Conservation (phyloP, 1,140 invertebrate genomes). For the Sitobion miscanthi region DNA sequence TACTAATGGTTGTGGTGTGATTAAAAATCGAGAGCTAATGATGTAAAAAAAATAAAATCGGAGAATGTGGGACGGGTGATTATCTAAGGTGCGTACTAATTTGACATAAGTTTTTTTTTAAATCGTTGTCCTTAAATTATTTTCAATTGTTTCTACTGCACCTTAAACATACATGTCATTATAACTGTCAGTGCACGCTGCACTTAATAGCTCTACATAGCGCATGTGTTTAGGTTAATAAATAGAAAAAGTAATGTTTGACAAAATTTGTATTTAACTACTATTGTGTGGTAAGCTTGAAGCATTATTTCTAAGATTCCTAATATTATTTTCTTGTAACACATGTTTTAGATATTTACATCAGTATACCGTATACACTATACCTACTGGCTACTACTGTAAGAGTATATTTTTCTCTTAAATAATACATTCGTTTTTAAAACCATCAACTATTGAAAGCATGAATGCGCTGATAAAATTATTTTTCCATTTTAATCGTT, state of each 20-base stretch:
- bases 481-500: too few relatives aligned
- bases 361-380: too few relatives aligned
- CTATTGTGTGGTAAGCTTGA: background rate
- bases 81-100: background rate
- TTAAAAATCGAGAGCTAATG: conserved; percentile 43
- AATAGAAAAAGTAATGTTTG: background rate
- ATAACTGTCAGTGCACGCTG: background rate
- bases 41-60: background rate
- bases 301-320: background rate
- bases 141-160: background rate
- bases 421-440: too few relatives aligned
- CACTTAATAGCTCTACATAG: background rate
- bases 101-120: background rate
- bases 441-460: too few relatives aligned
- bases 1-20: conserved; percentile 40
- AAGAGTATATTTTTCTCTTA: too few relatives aligned
- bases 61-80: background rate
- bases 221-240: background rate
- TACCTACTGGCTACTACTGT: too few relatives aligned
- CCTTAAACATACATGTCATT: background rate
- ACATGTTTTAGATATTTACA: background rate
- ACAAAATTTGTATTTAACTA: background rate
- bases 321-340: background rate
- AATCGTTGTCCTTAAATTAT: background rate
- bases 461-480: too few relatives aligned